Evolutionary conservation across 1,140 invertebrate genomes (phyloP).

Genomic region (Euura lappo): DNA sequence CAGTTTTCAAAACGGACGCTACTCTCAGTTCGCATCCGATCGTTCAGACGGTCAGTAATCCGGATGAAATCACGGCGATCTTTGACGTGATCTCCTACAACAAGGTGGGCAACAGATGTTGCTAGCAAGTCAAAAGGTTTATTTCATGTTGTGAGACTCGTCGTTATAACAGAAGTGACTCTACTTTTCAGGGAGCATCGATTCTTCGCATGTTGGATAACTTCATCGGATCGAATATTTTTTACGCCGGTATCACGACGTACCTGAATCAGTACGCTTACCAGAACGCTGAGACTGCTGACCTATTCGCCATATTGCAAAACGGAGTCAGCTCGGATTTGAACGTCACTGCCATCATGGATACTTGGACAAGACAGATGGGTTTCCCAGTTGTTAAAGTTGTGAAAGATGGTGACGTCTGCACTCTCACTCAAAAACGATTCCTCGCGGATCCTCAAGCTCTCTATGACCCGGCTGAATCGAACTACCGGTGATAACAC

Average conservation of each 20-base stretch:
- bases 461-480: constrained; percentile 58
- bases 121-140: neutral
- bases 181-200: constrained; percentile 73
- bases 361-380: constrained; percentile 93
- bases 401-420: constrained; percentile 56
- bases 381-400: constrained; percentile 85
- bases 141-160: too few relatives aligned
- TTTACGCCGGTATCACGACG: constrained; percentile 73
- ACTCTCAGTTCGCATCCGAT: constrained; percentile 88
- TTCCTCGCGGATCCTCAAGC: constrained; percentile 74
- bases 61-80: constrained; percentile 89
- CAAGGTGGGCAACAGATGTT: constrained; percentile 69
- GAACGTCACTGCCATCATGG: constrained; percentile 78
- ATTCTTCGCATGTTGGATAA: constrained; percentile 90
- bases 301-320: constrained; percentile 76
- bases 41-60: constrained; percentile 80
- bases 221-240: constrained; percentile 78
- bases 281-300: constrained; percentile 79
- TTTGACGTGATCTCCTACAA: constrained; percentile 93
- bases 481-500: constrained; percentile 60
- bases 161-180: constrained; percentile 9
- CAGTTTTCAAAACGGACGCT: constrained; percentile 78
- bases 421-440: constrained; percentile 73
- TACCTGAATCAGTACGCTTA: constrained; percentile 78
- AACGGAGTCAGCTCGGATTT: constrained; percentile 49